These are phyloP conservation scores for Leuciscus waleckii DNA, from an alignment of 2,797 vertebrate genomes.

Conservation along the genomic window DNA sequence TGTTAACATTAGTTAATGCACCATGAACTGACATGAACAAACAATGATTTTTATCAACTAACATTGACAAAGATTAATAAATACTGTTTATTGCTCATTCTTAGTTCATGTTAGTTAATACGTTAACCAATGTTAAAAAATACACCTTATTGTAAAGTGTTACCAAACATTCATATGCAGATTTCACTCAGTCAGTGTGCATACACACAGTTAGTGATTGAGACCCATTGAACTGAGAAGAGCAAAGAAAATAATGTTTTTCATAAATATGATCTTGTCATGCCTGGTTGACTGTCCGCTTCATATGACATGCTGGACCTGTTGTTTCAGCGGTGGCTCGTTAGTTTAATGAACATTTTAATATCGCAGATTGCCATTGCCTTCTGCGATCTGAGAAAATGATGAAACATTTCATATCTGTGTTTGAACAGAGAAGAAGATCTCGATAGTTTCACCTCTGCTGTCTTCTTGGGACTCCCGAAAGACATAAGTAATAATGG, in stretches of 20 bases:
- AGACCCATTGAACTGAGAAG: neutral
- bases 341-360: constrained; percentile 62
- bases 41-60: too few relatives aligned
- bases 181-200: neutral
- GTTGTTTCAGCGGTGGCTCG: constrained; percentile 34
- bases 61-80: too few relatives aligned
- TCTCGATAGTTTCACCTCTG: constrained; percentile 50
- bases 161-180: neutral
- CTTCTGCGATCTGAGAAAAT: constrained; percentile 36
- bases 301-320: constrained; percentile 3
- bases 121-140: too few relatives aligned
- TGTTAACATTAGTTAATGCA: too few relatives aligned
- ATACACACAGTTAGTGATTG: neutral
- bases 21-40: too few relatives aligned
- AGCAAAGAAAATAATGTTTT: neutral
- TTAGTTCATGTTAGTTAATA: too few relatives aligned
- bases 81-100: too few relatives aligned
- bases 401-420: constrained; percentile 39
- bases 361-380: constrained; percentile 44
- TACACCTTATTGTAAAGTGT: too few relatives aligned
- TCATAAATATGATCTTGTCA: neutral
- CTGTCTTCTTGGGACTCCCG: constrained; percentile 23
- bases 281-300: constrained; percentile 18
- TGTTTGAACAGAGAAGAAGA: constrained; percentile 21
- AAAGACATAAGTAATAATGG: constrained; percentile 43